Conservation (phyloP, 1,140 invertebrate species). For the Drosophila sucinea region DNA sequence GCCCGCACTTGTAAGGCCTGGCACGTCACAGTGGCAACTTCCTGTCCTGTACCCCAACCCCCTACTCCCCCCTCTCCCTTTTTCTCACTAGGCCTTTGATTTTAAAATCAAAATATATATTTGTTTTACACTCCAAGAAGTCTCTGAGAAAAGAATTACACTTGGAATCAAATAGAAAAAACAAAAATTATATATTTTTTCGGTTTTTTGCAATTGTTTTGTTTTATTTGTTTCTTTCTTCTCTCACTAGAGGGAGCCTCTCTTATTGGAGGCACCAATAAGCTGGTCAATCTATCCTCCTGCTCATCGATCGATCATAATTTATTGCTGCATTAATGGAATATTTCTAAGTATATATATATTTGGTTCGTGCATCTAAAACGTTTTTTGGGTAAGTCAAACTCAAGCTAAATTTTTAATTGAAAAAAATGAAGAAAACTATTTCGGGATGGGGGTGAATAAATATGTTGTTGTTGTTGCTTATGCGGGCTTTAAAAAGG, state of each 20-base stretch:
- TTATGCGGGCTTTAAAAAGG: background rate
- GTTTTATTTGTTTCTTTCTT: too few relatives aligned
- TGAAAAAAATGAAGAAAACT: constrained; percentile 36
- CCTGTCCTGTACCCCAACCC: constrained; percentile 17
- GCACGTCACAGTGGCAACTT: constrained; percentile 40
- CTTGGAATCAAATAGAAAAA: background rate
- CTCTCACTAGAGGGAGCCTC: too few relatives aligned
- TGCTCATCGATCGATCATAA: background rate
- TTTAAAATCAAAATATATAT: constrained; percentile 3
- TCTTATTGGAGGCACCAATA: too few relatives aligned
- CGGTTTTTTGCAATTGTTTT: background rate
- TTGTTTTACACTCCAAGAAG: background rate
- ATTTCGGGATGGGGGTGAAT: too few relatives aligned
- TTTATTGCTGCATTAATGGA: background rate
- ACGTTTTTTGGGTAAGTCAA: background rate
- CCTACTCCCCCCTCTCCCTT: background rate
- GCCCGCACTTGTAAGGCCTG: constrained; percentile 33
- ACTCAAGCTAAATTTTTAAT: constrained; percentile 56
- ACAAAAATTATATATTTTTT: background rate
- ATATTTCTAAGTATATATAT: background rate
- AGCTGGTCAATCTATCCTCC: background rate
- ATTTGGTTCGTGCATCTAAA: background rate
- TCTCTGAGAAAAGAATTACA: background rate
- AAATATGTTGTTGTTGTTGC: background rate
- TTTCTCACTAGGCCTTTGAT: background rate